A percentile compares a stretch with the other conserved stretches of the same genome.
These are phyloP conservation scores for Chloroceryle inda DNA, from an alignment of 2,797 vertebrate species.

Conservation along the genomic window DNA sequence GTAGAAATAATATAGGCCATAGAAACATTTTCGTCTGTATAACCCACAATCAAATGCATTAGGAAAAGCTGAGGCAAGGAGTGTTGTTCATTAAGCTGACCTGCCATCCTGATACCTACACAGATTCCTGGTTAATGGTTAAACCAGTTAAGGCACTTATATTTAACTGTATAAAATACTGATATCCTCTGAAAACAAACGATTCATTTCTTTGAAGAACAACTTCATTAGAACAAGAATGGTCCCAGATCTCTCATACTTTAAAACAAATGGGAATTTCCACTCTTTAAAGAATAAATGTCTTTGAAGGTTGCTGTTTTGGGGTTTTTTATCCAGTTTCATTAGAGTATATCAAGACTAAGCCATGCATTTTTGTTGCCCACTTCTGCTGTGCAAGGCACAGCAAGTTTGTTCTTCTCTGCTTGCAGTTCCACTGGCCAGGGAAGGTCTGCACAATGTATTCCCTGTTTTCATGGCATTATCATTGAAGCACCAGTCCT, in stretches of 20 bases:
- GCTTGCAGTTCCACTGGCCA: not conserved
- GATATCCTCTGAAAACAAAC: not conserved
- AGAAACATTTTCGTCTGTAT: not conserved
- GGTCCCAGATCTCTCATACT: not conserved
- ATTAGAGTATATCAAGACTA: not conserved
- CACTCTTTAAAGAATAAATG: not conserved
- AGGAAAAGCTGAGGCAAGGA: not conserved
- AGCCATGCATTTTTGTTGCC: not conserved
- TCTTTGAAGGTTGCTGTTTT: not conserved
- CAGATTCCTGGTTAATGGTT: not conserved
- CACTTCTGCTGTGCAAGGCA: not conserved
- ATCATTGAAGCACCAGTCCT: not conserved
- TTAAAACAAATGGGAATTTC: not conserved
- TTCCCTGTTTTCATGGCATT: not conserved
- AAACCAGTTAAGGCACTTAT: not conserved
- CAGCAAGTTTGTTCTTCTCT: not conserved
- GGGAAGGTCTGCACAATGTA: not conserved
- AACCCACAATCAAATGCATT: not conserved
- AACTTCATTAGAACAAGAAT: not conserved
- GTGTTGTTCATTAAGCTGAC: not conserved
- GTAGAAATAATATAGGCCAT: not conserved
- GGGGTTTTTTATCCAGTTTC: not conserved
- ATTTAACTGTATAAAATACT: not conserved
- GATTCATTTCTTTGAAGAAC: not conserved
- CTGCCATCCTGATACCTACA: not conserved